Percentiles rank a stretch among this genome's conserved stretches.
phyloP scores from a whole-genome alignment of 2,797 vertebrate species.

The Todus mexicanus region DNA sequence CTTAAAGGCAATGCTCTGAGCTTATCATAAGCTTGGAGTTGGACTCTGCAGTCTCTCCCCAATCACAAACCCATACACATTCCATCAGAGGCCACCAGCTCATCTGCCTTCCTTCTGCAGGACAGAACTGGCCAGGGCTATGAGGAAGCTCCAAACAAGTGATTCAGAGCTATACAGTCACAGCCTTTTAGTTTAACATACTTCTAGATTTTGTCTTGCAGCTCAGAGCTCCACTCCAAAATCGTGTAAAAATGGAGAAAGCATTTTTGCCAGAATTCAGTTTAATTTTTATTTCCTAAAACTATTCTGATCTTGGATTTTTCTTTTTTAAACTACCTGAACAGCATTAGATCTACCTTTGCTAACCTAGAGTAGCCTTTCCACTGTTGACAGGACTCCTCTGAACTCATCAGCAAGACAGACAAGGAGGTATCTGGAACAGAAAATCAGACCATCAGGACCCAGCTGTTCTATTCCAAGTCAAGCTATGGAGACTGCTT shows the following conservation, averaged over 20 bases:
- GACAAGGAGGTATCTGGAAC: constrained; percentile 7
- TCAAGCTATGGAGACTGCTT: not conserved
- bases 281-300: not conserved
- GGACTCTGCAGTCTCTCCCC: not conserved
- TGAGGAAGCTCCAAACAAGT: not conserved
- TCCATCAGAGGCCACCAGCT: not conserved
- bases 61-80: not conserved
- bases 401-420: constrained; percentile 9
- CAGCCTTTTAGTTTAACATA: not conserved
- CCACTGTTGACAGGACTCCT: not conserved
- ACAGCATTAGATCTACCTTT: not conserved
- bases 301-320: not conserved
- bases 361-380: constrained; percentile 4
- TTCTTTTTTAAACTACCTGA: not conserved
- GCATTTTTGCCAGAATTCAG: not conserved
- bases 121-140: not conserved
- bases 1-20: not conserved
- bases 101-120: not conserved
- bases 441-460: not conserved
- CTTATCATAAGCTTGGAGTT: not conserved
- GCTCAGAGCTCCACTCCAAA: not conserved
- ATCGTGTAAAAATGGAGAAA: not conserved
- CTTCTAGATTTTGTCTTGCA: not conserved
- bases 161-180: not conserved
- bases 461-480: not conserved